phyloP scores from a whole-genome alignment of 2,888 invertebrate species.

The Salpingus planirostris region DNA sequence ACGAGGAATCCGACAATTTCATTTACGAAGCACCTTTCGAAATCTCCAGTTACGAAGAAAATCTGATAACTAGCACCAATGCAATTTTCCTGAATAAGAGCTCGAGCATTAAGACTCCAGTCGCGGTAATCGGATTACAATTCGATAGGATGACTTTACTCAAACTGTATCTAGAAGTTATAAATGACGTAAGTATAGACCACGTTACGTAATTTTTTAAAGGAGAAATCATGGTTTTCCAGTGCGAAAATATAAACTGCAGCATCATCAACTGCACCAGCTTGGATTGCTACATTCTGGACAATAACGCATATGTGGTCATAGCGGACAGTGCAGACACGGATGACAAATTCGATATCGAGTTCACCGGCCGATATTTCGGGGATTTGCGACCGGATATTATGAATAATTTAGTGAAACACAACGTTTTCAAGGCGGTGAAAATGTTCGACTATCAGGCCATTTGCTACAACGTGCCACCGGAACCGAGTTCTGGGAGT shows the following conservation, averaged over 20 bases:
- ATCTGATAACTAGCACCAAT: slow-evolving; percentile 73
- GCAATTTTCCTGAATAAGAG: slow-evolving; percentile 61
- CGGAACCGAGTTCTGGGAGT: slow-evolving; percentile 20
- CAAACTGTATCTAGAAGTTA: too few relatives aligned
- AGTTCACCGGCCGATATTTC: slow-evolving; percentile 58
- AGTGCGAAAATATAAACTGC: too few relatives aligned
- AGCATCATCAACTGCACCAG: too few relatives aligned
- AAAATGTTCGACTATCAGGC: slow-evolving; percentile 82
- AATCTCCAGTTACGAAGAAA: slow-evolving; percentile 42
- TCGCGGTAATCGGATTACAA: slow-evolving; percentile 68
- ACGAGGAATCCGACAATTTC: slow-evolving; percentile 66
- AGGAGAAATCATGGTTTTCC: too few relatives aligned
- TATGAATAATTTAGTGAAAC: slow-evolving; percentile 64
- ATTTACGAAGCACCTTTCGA: slow-evolving; percentile 71
- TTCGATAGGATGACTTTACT: slow-evolving; percentile 70
- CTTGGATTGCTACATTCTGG: slow-evolving; percentile 79
- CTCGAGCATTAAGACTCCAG: slow-evolving; percentile 49
- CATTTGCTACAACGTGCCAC: slow-evolving; percentile 57
- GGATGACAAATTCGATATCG: too few relatives aligned
- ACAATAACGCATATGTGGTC: slow-evolving; percentile 82
- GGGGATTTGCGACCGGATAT: slow-evolving; percentile 64
- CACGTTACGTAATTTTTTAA: too few relatives aligned
- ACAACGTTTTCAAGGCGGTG: slow-evolving; percentile 66
- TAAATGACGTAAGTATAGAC: too few relatives aligned
- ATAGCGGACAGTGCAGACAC: too few relatives aligned